These are phyloP conservation scores for Seriola dumerili DNA, from an alignment of 2,113 vertebrate genomes.

Conservation along the genomic window DNA sequence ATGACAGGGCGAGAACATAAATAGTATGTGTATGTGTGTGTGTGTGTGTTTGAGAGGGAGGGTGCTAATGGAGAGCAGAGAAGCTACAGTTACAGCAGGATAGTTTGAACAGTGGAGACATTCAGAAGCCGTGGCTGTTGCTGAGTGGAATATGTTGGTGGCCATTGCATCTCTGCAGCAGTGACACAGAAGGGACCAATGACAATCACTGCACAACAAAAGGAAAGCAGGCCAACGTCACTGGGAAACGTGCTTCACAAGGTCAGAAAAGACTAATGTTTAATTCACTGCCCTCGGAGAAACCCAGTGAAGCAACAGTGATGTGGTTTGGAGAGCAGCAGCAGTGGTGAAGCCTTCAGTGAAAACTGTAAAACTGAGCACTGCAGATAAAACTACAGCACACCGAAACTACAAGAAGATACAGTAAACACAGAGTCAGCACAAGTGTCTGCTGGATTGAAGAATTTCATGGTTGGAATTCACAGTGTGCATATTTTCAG, in stretches of 20 bases:
- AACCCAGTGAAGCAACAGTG: background rate
- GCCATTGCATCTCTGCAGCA: background rate
- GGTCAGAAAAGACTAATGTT: constrained; percentile 26
- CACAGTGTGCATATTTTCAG: constrained; percentile 40
- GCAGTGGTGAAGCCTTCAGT: constrained; percentile 1
- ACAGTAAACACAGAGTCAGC: constrained; percentile 18
- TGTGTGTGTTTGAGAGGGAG: constrained; percentile 22
- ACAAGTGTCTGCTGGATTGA: background rate
- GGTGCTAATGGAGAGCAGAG: constrained; percentile 13
- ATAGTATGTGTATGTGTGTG: constrained; percentile 25
- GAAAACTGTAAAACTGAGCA: background rate
- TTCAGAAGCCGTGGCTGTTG: constrained; percentile 21
- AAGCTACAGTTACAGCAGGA: constrained; percentile 19
- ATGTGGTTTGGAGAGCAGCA: background rate
- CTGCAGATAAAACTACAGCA: background rate
- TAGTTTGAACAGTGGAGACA: background rate
- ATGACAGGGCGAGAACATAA: constrained; percentile 54
- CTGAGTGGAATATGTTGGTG: background rate
- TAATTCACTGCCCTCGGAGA: background rate
- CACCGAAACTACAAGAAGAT: background rate
- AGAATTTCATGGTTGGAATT: constrained; percentile 46
- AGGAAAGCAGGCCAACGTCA: background rate
- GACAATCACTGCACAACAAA: background rate
- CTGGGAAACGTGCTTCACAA: background rate
- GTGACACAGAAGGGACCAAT: background rate